phyloP scores from a whole-genome alignment of 1,140 invertebrate species.

The Cotesia vestalis region DNA sequence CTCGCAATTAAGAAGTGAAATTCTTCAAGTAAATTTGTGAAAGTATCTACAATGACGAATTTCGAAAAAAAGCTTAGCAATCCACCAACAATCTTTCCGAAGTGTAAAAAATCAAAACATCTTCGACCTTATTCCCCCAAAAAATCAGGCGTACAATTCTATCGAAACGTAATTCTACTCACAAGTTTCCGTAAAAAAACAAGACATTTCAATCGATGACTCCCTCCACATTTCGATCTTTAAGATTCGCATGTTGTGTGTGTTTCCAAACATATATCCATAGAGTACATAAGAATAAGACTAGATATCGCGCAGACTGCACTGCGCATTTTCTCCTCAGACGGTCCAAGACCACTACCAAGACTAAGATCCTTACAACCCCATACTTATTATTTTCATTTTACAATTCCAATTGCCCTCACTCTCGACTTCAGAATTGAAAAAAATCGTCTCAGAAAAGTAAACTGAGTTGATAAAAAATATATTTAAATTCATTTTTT shows the following conservation, averaged over 20 bases:
- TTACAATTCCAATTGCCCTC: slow-evolving; percentile 56
- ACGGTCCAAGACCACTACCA: slow-evolving; percentile 39
- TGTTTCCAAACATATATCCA: no score
- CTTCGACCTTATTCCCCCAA: no score
- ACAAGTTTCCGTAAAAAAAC: not conserved
- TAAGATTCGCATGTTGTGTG: slow-evolving; percentile 22
- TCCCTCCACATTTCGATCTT: slow-evolving; percentile 10
- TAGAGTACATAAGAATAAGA: slow-evolving; percentile 18
- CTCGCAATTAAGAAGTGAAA: no score
- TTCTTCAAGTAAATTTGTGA: no score
- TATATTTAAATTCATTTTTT: no score
- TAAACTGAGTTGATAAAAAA: slow-evolving; percentile 10
- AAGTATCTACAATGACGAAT: no score
- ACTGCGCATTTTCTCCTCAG: slow-evolving; percentile 54
- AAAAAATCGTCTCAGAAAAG: not conserved
- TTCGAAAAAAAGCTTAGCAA: no score
- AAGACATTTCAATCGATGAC: slow-evolving; percentile 30
- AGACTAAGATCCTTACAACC: slow-evolving; percentile 24
- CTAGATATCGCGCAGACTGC: slow-evolving; percentile 54
- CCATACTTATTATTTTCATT: slow-evolving; percentile 62
- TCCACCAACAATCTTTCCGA: no score
- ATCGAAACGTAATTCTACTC: no score
- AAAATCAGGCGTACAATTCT: no score
- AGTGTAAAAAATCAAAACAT: no score
- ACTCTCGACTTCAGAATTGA: slow-evolving; percentile 19